Evolutionary conservation across 2,888 invertebrate species (phyloP).

Genomic region (Hydraecia micacea): DNA sequence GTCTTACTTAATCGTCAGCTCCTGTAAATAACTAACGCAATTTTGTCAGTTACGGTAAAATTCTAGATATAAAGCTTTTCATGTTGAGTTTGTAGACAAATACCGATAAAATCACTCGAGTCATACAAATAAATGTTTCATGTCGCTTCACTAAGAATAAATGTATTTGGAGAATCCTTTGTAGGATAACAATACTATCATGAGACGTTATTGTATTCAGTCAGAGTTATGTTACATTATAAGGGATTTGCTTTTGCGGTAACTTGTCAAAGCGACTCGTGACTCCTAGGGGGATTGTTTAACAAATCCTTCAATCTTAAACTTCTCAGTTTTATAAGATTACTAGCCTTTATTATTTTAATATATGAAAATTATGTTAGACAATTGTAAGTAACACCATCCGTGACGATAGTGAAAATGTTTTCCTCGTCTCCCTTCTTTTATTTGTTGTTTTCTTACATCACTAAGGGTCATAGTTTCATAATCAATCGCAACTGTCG

Average conservation of each 20-base stretch:
- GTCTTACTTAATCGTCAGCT: background rate
- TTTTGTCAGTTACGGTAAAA: slow-evolving; percentile 10
- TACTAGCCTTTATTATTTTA: slow-evolving; percentile 48
- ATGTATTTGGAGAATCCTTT: slow-evolving; percentile 61
- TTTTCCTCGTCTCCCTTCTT: slow-evolving; percentile 4
- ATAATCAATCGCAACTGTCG: slow-evolving; percentile 51
- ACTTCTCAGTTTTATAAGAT: slow-evolving; percentile 51
- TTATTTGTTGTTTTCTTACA: slow-evolving; percentile 20
- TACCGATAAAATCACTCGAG: slow-evolving; percentile 36
- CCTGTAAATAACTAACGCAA: slow-evolving; percentile 8
- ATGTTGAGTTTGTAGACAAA: slow-evolving; percentile 35
- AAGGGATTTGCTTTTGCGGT: slow-evolving; percentile 60
- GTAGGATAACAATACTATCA: slow-evolving; percentile 62
- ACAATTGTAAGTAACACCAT: slow-evolving; percentile 31
- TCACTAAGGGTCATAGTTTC: background rate
- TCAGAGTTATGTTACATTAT: slow-evolving; percentile 56
- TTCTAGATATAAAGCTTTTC: slow-evolving; percentile 4
- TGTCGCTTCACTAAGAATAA: slow-evolving; percentile 59
- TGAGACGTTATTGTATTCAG: slow-evolving; percentile 64
- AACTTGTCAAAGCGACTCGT: slow-evolving; percentile 55
- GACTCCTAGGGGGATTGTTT: slow-evolving; percentile 50
- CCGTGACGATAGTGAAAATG: slow-evolving; percentile 2
- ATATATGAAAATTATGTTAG: slow-evolving; percentile 39
- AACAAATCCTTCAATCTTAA: slow-evolving; percentile 61
- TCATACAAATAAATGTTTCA: slow-evolving; percentile 50